Evolutionary conservation across 2,113 vertebrate genomes (phyloP).

Genomic region (Hylia prasina): DNA sequence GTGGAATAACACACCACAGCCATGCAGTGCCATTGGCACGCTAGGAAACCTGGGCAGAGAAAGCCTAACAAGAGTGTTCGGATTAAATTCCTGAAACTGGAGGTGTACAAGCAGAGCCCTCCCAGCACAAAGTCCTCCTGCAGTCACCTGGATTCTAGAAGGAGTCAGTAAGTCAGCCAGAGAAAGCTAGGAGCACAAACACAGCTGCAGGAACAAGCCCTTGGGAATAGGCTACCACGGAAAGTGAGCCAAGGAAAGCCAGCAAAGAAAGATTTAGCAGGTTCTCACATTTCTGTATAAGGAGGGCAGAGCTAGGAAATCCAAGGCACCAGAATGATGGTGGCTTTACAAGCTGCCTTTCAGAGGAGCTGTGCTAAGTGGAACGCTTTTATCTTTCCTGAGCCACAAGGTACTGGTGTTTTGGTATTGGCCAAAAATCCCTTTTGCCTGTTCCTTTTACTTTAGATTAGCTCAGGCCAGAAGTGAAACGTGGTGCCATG

Average conservation of each 20-base stretch:
- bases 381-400: neutral
- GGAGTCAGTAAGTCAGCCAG: neutral
- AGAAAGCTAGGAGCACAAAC: neutral
- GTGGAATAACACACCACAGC: too few relatives aligned
- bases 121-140: neutral
- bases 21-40: neutral
- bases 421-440: neutral
- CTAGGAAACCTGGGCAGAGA: neutral
- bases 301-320: neutral
- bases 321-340: neutral
- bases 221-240: neutral
- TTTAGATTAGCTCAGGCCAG: neutral
- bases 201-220: neutral
- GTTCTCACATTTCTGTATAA: neutral
- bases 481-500: neutral
- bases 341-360: neutral
- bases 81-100: neutral
- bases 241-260: neutral
- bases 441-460: neutral
- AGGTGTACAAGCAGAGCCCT: neutral
- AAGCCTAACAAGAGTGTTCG: neutral
- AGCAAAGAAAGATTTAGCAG: neutral
- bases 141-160: neutral
- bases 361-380: neutral
- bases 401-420: neutral